Evolutionary conservation across 1,140 invertebrate genomes (phyloP).

Genomic region (Trachymyrmex cornetzi): DNA sequence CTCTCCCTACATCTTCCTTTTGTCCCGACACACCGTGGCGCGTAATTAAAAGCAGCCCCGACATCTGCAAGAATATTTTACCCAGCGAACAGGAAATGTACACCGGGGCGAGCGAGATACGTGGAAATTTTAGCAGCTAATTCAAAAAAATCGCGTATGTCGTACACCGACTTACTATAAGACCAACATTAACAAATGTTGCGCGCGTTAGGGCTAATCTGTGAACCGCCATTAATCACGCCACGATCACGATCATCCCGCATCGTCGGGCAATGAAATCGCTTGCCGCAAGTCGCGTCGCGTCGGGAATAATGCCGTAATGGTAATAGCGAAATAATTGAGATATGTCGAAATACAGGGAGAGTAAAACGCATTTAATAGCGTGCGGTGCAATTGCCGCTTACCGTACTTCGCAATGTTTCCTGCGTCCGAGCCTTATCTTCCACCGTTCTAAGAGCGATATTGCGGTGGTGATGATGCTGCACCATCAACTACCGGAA

Average conservation of each 20-base stretch:
- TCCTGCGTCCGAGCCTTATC: constrained; percentile 42
- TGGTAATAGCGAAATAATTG: constrained; percentile 61
- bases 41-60: constrained; percentile 76
- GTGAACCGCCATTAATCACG: constrained; percentile 47
- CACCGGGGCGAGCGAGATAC: not conserved
- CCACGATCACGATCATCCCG: constrained; percentile 20
- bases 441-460: constrained; percentile 8
- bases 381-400: constrained; percentile 45
- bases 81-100: constrained; percentile 21
- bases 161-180: not conserved
- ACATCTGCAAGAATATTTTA: constrained; percentile 71
- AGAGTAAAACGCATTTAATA: constrained; percentile 36
- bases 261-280: constrained; percentile 46
- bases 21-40: constrained; percentile 29
- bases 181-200: constrained; percentile 25
- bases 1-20: not conserved
- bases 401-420: constrained; percentile 36
- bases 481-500: constrained; percentile 35
- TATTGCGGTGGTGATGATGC: not conserved
- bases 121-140: constrained; percentile 10
- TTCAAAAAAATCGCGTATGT: constrained; percentile 44
- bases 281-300: constrained; percentile 51
- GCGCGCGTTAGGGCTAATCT: constrained; percentile 10
- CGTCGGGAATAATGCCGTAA: constrained; percentile 34
- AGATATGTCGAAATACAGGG: constrained; percentile 41